Evolutionary conservation across 2,888 invertebrate species (phyloP), one percentile per base, ranked within the genome.

Genomic region (Tromatobia lineatoria): DNA sequence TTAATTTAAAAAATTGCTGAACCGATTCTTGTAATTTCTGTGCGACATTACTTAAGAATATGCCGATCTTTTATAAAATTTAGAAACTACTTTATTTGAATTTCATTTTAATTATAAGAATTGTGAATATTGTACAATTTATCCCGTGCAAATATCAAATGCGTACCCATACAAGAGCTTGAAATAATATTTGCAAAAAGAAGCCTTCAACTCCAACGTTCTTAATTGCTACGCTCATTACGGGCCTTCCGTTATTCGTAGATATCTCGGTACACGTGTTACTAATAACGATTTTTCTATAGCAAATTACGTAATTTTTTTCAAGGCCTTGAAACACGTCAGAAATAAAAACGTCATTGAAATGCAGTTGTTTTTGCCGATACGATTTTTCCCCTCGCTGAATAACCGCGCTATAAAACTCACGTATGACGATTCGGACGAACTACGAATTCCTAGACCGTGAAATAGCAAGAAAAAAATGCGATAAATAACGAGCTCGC

Each of bases 401-500:
- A 47, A 47, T 4, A 23, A 25, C 15, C 25, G 15, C 6, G 13
- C 11, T 10, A n/a, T 4, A 1, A 57, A 3, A 4, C 15, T 23
- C 57, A 13, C 57, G 29, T 23, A 29, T 13, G 23, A 10, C 45
- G n/a, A 50, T 25, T 7, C n/a, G 47, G 15, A 70, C 52, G 23
- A 57, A 71, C 45, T 57, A 73, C 59, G 11, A 45, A 45, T 59
- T 73, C 38, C 1, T 38, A 10, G 15, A 29, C 20, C 29, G 59
- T 59, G 45, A 73, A 59, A 59, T 29, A 42, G 52, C 50, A 29
- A 23, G 11, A 66, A 42, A 66, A 59, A 29, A 59, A 2, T 11
- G 57, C 23, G 52, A 57, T 29, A 47, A 73, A 73, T 59, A 73
- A 59, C 8, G 59, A 45, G 29, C n/a, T 25, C 42, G n/a, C 45